These are phyloP conservation scores for Potamarius usumacintae DNA, from an alignment of 2,113 vertebrate species.

Conservation along the genomic window DNA sequence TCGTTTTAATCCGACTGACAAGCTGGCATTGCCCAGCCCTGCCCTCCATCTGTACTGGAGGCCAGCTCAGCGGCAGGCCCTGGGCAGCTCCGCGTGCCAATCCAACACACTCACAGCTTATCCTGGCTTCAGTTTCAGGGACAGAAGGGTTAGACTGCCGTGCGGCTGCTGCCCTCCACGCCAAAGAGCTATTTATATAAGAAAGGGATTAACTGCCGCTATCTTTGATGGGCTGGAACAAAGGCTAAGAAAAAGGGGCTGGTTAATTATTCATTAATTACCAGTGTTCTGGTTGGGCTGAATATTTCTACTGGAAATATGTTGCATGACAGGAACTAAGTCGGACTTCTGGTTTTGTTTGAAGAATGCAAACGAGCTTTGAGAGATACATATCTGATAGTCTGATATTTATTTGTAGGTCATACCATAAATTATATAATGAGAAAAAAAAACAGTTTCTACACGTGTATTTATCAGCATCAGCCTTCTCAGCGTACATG, in stretches of 20 bases:
- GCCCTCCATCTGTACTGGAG: slow-evolving; percentile 99
- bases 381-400: neutral
- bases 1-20: slow-evolving; percentile 99
- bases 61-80: slow-evolving; percentile 79
- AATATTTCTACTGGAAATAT: slow-evolving; percentile 38
- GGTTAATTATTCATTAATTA: slow-evolving; percentile 54
- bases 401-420: neutral
- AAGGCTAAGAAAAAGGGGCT: slow-evolving; percentile 59
- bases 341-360: neutral
- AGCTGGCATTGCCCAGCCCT: slow-evolving; percentile 97
- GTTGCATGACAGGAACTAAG: slow-evolving; percentile 13
- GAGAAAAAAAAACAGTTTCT: neutral
- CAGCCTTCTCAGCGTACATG: slow-evolving; percentile 1
- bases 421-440: neutral
- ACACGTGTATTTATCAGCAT: slow-evolving; percentile 26
- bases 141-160: slow-evolving; percentile 81
- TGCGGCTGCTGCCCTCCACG: slow-evolving; percentile 75
- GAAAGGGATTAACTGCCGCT: slow-evolving; percentile 78
- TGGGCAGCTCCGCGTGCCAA: slow-evolving; percentile 77
- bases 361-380: neutral
- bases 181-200: slow-evolving; percentile 85
- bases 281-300: slow-evolving; percentile 32
- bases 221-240: slow-evolving; percentile 75
- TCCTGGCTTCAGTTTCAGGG: slow-evolving; percentile 81
- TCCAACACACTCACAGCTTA: slow-evolving; percentile 81